Base-by-base conservation (phyloP, 2,888 invertebrate genomes). In the Agrotis segetum region DNA sequence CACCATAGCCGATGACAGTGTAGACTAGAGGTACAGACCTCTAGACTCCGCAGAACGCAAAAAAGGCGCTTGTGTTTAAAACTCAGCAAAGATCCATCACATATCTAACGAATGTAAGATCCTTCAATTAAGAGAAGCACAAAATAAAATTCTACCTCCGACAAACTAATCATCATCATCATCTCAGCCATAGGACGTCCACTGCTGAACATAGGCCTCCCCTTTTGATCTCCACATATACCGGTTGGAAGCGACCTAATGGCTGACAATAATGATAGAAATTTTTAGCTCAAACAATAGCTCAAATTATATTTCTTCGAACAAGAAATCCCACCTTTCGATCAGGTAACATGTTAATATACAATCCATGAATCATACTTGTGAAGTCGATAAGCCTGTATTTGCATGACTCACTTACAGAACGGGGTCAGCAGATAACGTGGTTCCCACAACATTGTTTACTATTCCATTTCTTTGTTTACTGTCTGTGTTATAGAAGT, bases 401-500 rank as follows among this genome's bases (percentile, higher is more conserved):
- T 77, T 68, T 67, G 70, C 72, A 74, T 84, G 84, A 84, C 40
- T 85, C 85, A 84, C 55, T 52, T 49, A 29, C 14, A 21, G 19
- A 84, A 74, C 62, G 74, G 65, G 84, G 84, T 81, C 83, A 65
- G 73, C 70, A 81, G 83, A 84, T 85, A 85, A 64, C 67, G 50
- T 60, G 58, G 71, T 72, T 85, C 70, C 62, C 71, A 83, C 70
- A 63, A 3, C 46, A 66, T 46, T 67, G 66, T 82, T 84, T 60
- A 67, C 65, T 70, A 66, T 82, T 80, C 49, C 64, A 85, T 83
- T 85, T 83, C 74, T 78, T 80, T 77, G 59, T 73, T 55, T 63
- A 52, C 49, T 74, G 59, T 73, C 47, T 49, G 7, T 34, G 46
- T 53, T 56, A 55, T 47, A 52, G 11, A 40, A 50, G 11, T 50